These are phyloP conservation scores for Bos taurus DNA, from an alignment of 2,113 vertebrate genomes.

Conservation along the genomic window ARS-UCD2.0 NC_037338.1:7828001-7828500, in stretches of 20 bases:
- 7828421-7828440: neutral
- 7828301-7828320: neutral
- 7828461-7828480: neutral
- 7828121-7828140: neutral
- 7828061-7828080: neutral
- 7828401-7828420: neutral
- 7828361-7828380: neutral
- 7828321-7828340: neutral
- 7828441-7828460: neutral
- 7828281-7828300: neutral
- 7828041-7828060: neutral
- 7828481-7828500: neutral
- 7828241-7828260: neutral
- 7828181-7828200: neutral
- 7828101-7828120: neutral
- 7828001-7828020: neutral
- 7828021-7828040: neutral
- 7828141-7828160: neutral
- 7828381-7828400: neutral
- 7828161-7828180: neutral
- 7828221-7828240: neutral
- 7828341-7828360: neutral
- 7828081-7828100: neutral
- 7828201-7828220: neutral
- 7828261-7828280: neutral